Base-by-base conservation (phyloP, 2,113 vertebrate genomes). In the Ibidorhyncha struthersii region DNA sequence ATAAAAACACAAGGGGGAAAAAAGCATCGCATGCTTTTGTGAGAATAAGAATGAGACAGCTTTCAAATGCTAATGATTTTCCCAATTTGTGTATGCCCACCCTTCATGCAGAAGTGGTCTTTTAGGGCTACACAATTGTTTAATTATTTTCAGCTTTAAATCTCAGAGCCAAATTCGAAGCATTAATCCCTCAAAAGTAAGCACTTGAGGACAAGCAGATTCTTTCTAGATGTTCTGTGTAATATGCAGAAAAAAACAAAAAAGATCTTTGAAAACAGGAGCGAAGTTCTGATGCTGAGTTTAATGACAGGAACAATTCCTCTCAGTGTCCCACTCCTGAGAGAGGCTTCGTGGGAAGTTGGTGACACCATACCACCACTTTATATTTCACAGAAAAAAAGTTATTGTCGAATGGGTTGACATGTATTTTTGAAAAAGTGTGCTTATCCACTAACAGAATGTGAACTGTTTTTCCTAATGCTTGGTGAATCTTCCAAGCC, bases 211-310 rank as follows among this genome's bases (percentile, higher is more conserved):
- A 59, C n/a, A 80, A 85, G 43, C 18, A 80, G 18, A 78, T 63
- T 86, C 43, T 47, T 95, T 93, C 41, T 86, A 43, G 43, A 43
- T 86, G 47, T 86, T 91, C 61, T 56, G 9, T 94, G 87, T 72
- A 88, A 58, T 59, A 52, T 10, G 25, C 19, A 52, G 41, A 29
- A 72, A 90, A 95, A 95, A 38, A 6, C 18, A 78, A 84, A 84
- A 94, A 81, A 62, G 43, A 15, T 23, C 18, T 83, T 92, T 95
- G 58, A 79, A 79, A 94, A 74, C n/a, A 34, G 91, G 26, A 80
- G 29, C 38, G 32, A 88, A 96, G 53, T 73, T 50, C 22, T 50
- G 72, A 63, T 71, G 36, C 52, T 61, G 77, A 50, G 36, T 20
- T 53, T 76, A 62, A 9, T 15, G 41, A 81, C 65, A 27, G 8